These are phyloP conservation scores for Passerina amoena DNA, from an alignment of 2,113 vertebrate genomes.

Conservation along the genomic window DNA sequence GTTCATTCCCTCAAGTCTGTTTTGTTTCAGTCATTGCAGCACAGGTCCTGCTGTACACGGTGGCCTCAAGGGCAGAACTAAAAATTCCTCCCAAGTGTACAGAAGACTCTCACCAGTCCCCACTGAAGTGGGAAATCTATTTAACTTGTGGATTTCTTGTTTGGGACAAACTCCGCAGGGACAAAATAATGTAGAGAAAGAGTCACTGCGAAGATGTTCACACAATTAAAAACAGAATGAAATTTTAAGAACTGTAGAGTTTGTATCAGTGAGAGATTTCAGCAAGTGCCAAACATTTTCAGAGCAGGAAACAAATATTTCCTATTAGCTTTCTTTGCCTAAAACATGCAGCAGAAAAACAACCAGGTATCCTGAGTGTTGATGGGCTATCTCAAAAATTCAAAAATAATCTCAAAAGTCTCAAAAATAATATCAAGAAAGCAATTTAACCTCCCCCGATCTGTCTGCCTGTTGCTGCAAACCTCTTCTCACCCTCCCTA, in stretches of 20 bases:
- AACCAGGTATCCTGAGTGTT: not conserved
- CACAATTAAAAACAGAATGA: not conserved
- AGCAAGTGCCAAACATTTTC: not conserved
- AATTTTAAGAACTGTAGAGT: not conserved
- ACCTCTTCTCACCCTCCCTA: not conserved
- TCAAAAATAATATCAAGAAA: not conserved
- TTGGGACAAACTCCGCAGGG: not conserved
- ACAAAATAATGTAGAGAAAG: not conserved
- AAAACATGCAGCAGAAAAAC: not conserved
- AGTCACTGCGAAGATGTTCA: not conserved
- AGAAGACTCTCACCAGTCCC: not conserved
- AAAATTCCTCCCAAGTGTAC: not conserved
- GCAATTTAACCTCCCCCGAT: not conserved
- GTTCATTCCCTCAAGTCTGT: not conserved
- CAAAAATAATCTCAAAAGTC: no score
- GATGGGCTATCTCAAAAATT: not conserved
- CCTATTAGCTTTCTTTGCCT: not conserved
- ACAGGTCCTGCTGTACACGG: rapidly evolving
- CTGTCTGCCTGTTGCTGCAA: not conserved
- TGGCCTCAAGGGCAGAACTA: not conserved
- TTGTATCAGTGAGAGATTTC: not conserved
- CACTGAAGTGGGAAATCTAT: not conserved
- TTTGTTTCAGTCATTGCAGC: not conserved
- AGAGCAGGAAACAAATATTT: not conserved
- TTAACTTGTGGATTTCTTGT: not conserved